Conservation (phyloP, 2,888 invertebrate genomes). For the Galerucella nymphaeae region DNA sequence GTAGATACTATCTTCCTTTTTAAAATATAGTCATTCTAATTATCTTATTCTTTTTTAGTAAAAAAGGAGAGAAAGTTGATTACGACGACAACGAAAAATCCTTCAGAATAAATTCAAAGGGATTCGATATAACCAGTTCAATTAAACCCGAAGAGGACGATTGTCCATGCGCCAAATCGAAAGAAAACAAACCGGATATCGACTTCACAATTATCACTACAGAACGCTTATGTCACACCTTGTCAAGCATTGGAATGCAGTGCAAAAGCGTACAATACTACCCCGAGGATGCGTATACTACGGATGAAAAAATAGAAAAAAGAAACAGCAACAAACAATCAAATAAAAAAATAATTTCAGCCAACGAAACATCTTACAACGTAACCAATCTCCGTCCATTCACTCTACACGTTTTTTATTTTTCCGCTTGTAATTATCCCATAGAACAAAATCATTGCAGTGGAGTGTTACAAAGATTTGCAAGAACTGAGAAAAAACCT, state of each 20-base stretch:
- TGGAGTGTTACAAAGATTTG: conserved; percentile 62
- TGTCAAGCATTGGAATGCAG: conserved; percentile 17
- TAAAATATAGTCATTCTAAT: background rate
- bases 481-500: conserved; percentile 65
- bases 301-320: conserved; percentile 8
- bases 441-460: conserved; percentile 68
- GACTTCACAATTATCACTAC: background rate
- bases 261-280: conserved; percentile 9
- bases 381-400: conserved; percentile 68
- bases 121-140: conserved; percentile 2
- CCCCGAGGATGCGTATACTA: background rate
- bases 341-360: conserved; percentile 22
- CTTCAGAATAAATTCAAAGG: background rate
- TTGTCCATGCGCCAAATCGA: conserved; percentile 17
- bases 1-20: no score
- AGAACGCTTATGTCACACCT: background rate
- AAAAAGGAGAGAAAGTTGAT: conserved; percentile 36
- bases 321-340: background rate
- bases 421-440: conserved; percentile 73
- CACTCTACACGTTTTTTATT: conserved; percentile 70
- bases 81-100: background rate
- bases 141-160: background rate
- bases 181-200: background rate
- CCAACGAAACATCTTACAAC: conserved; percentile 49
- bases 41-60: conserved; percentile 30